A percentile compares a stretch with the other conserved stretches of the same genome.
These are phyloP conservation scores for Hyperoodon ampullatus DNA, from an alignment of 2,113 vertebrate species.

Conservation along the genomic window DNA sequence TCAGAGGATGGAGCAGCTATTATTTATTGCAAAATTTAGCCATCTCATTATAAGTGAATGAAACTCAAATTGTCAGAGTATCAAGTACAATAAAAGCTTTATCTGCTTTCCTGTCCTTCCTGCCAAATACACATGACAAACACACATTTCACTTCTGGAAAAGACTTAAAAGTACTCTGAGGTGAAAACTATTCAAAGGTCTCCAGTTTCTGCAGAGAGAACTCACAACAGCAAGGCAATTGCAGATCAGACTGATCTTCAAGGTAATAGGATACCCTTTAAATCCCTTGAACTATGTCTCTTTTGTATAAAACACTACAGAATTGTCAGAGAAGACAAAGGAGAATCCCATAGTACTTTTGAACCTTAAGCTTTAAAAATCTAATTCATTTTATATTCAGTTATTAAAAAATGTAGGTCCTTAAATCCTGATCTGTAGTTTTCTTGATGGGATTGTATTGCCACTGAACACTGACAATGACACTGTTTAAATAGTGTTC, in stretches of 20 bases:
- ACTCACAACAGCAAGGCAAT: constrained; percentile 54
- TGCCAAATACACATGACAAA: constrained; percentile 66
- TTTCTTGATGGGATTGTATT: neutral
- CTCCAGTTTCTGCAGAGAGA: constrained; percentile 57
- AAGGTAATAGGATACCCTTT: constrained; percentile 56
- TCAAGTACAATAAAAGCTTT: constrained; percentile 73
- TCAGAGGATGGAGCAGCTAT: constrained; percentile 46
- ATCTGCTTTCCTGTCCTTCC: constrained; percentile 75
- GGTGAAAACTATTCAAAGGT: constrained; percentile 75
- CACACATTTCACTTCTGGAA: constrained; percentile 70
- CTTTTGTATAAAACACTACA: constrained; percentile 46
- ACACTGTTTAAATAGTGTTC: neutral
- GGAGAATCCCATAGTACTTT: neutral
- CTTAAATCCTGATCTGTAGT: neutral
- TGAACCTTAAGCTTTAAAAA: constrained; percentile 31
- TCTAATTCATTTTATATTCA: constrained; percentile 29
- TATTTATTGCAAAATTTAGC: constrained; percentile 69
- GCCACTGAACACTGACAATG: neutral
- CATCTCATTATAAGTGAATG: constrained; percentile 69
- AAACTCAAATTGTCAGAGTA: constrained; percentile 73
- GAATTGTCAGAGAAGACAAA: neutral
- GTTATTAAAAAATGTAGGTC: neutral
- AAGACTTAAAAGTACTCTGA: constrained; percentile 73
- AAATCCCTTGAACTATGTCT: constrained; percentile 44
- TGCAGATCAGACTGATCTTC: constrained; percentile 55